phyloP scores from a whole-genome alignment of 1,140 invertebrate genomes.

The Cryptotermes secundus region DNA sequence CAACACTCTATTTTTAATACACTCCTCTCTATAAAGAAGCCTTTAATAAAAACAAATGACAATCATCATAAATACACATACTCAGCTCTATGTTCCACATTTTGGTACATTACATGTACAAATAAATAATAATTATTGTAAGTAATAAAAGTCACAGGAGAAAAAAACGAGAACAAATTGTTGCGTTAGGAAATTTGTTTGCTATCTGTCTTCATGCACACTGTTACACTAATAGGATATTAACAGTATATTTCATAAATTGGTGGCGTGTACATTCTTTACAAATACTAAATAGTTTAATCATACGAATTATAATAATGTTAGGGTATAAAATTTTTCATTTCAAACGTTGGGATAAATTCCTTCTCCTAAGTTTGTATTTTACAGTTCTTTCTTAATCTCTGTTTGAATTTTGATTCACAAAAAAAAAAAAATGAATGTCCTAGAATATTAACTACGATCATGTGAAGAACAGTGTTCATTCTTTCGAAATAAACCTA shows the following conservation, averaged over 20 bases:
- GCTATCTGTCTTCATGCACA: not conserved
- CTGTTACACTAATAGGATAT: not conserved
- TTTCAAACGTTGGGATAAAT: not conserved
- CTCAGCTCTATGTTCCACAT: conserved; percentile 11
- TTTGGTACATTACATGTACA: conserved; percentile 29
- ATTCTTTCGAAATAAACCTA: not conserved
- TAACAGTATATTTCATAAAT: conserved; percentile 5
- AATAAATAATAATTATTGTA: conserved; percentile 27
- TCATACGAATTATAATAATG: conserved; percentile 7
- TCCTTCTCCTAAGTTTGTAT: not conserved
- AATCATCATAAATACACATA: conserved; percentile 29
- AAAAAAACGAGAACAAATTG: conserved; percentile 19
- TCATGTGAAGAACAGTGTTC: not conserved
- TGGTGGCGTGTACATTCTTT: conserved; percentile 7
- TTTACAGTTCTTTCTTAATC: not conserved
- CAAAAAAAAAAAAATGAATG: not conserved
- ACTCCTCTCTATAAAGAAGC: conserved; percentile 26
- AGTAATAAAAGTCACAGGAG: conserved; percentile 24
- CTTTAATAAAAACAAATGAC: conserved; percentile 30
- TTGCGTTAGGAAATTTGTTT: conserved; percentile 11
- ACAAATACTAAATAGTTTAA: not conserved
- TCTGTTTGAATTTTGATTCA: not conserved
- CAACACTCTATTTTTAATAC: not conserved
- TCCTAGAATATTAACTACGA: not conserved
- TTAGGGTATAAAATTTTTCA: conserved; percentile 5